phyloP scores from a whole-genome alignment of 2,113 vertebrate genomes.

The Elanoides forficatus region DNA sequence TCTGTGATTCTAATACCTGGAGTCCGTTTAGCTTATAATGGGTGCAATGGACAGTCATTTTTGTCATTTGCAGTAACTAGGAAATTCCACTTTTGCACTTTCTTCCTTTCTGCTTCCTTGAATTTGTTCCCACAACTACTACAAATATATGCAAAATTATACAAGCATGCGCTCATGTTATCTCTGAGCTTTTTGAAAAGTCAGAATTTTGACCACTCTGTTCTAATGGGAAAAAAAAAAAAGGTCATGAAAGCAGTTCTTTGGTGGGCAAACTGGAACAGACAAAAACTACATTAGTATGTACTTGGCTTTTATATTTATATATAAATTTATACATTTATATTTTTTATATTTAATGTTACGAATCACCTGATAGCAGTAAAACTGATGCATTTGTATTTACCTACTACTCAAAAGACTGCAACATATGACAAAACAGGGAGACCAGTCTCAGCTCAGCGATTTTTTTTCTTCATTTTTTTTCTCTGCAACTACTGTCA shows the following conservation, averaged over 20 bases:
- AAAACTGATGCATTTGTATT: neutral
- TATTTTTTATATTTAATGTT: neutral
- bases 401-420: neutral
- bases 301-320: fast-evolving
- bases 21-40: neutral
- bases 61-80: neutral
- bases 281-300: neutral
- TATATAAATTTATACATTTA: neutral
- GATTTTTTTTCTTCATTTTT: neutral
- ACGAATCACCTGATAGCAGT: neutral
- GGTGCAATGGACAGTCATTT: neutral
- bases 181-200: neutral
- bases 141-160: neutral
- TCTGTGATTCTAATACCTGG: neutral
- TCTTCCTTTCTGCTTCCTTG: neutral
- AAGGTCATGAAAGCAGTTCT: neutral
- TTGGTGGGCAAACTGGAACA: neutral
- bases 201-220: neutral
- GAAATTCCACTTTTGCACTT: neutral
- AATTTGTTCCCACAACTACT: neutral
- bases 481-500: neutral
- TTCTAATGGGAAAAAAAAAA: neutral
- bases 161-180: neutral
- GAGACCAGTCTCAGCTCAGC: neutral
- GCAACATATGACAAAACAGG: neutral